A percentile compares a stretch with the other conserved stretches of the same genome.
These are phyloP conservation scores for Linnaemya tessellans DNA, from an alignment of 2,888 invertebrate genomes.

Conservation along the genomic window DNA sequence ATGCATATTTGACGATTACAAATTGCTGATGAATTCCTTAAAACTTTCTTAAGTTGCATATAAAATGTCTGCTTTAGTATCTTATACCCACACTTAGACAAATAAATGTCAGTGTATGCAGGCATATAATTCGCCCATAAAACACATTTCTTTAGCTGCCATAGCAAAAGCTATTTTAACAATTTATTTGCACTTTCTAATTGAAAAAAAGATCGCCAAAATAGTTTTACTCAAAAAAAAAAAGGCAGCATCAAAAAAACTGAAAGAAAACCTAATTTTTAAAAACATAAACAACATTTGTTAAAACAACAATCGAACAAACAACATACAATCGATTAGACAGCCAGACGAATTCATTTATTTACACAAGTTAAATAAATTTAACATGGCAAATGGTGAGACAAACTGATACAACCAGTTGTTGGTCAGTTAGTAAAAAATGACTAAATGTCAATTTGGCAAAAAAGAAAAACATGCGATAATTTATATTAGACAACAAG, in stretches of 20 bases:
- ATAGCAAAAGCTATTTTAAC: neutral
- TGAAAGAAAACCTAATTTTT: slow-evolving; percentile 25
- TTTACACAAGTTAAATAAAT: slow-evolving; percentile 36
- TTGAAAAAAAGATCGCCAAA: neutral
- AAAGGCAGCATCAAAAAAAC: neutral
- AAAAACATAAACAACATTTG: slow-evolving; percentile 56
- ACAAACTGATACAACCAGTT: neutral
- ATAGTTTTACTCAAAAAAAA: neutral
- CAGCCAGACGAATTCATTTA: slow-evolving; percentile 16
- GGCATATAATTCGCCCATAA: no score
- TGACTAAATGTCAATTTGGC: slow-evolving; percentile 58
- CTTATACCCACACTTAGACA: no score
- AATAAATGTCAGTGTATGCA: no score
- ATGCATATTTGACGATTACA: no score
- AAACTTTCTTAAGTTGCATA: no score
- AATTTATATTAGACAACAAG: slow-evolving; percentile 18
- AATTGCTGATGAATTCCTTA: no score
- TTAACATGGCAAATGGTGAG: slow-evolving; percentile 2
- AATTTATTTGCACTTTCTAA: neutral
- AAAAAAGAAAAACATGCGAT: slow-evolving; percentile 14
- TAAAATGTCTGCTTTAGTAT: no score
- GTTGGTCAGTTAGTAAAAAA: slow-evolving; percentile 28
- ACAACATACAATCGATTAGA: neutral
- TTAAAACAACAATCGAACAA: slow-evolving; percentile 23
- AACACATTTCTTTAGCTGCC: neutral